Base-by-base conservation (phyloP, 2,888 invertebrate genomes). In the Drosophila ezoana region DNA sequence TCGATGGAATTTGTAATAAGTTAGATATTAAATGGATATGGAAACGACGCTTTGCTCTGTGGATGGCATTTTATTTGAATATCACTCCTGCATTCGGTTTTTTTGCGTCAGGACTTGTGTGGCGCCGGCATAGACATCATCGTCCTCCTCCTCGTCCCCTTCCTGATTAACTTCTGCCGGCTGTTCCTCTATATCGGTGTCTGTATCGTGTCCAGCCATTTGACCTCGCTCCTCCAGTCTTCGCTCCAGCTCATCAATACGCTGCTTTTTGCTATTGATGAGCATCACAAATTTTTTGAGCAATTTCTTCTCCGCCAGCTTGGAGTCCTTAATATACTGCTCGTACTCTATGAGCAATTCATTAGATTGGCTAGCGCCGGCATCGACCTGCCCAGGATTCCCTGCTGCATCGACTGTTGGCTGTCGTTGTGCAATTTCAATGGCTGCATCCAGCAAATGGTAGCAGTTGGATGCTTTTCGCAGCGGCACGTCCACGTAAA, bases 231-330 rank as follows among this genome's bases (percentile, higher is more conserved):
- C 32, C 14, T 70, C 53, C 8, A 87, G 33, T 16, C 68, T 35
- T 6, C 61, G 58, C 13, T 89, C 79, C 3, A 91, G 60, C 18
- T 90, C 81, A 0, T 74, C 76, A 20, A 91, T 91, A 54, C 88
- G 83, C 14, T 82, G 63, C 33, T 91, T 91, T 47, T 91, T 91
- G 18, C 72, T 81, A 61, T 91, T 91, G 0, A 91, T 59, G 0
- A 91, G 75, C 13, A 86, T 9, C 0, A 81, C 40, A 32, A 90
- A 91, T 52, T 90, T 91, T 18, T 70, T 74, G 0, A 91, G 44
- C 11, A 90, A 51, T 6, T 61, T 79, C 14, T 40, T 67, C 48
- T 91, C 87, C 4, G 72, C 16, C 1, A 35, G 4, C 18, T 82
- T 81, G 4, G 82, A 72, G 0, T 82, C 80, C 4, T 69, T 62